phyloP scores from a whole-genome alignment of 2,797 vertebrate species.

The Hirundo rustica region DNA sequence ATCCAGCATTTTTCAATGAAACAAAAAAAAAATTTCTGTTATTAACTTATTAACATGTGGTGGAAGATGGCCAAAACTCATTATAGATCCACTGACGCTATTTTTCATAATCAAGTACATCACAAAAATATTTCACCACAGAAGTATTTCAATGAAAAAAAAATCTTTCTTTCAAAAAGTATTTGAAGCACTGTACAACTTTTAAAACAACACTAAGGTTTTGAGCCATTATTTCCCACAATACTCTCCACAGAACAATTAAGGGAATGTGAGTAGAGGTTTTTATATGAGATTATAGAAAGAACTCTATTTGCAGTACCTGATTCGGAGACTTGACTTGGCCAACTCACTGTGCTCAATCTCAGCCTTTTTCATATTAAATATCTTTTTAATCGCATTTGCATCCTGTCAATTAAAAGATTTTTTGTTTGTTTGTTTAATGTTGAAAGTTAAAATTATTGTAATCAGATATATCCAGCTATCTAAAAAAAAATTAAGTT shows the following conservation, averaged over 20 bases:
- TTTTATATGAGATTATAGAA: not conserved
- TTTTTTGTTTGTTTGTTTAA: conserved; percentile 30
- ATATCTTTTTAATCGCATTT: conserved; percentile 97
- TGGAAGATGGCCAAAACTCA: not conserved
- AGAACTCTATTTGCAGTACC: conserved; percentile 75
- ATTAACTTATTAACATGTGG: not conserved
- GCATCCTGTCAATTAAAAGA: conserved; percentile 85
- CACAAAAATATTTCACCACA: not conserved
- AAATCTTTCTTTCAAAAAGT: not conserved
- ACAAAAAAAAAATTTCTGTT: not conserved
- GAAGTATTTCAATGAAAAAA: not conserved
- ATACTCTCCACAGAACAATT: not conserved
- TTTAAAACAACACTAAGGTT: not conserved
- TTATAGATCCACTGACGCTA: not conserved
- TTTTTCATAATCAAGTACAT: not conserved
- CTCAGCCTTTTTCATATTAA: conserved; percentile 94
- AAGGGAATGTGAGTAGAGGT: not conserved
- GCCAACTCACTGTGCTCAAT: conserved; percentile 92
- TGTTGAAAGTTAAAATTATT: not conserved
- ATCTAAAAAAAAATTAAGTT: not conserved
- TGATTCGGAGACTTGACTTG: conserved; percentile 95
- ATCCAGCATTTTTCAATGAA: not conserved
- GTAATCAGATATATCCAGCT: not conserved
- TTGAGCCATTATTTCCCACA: not conserved
- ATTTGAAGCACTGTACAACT: not conserved